Percentiles rank a stretch among this genome's conserved stretches.
phyloP scores from a whole-genome alignment of 2,113 vertebrate genomes.

The Archocentrus centrarchus region DNA sequence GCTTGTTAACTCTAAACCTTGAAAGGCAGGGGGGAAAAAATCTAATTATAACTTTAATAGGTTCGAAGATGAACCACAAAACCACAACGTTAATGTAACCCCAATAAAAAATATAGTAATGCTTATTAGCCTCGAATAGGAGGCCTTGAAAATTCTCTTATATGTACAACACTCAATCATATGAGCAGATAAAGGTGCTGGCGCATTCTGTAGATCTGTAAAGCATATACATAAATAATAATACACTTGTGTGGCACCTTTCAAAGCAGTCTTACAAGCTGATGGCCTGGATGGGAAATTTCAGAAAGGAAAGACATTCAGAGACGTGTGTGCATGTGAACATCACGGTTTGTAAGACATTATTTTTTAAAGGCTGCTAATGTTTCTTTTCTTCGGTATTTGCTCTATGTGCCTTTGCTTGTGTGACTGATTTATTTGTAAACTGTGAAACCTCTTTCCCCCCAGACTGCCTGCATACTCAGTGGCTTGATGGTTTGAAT shows the following conservation, averaged over 20 bases:
- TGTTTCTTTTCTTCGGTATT: slow-evolving; percentile 2
- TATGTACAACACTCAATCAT: background rate
- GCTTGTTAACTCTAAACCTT: slow-evolving; percentile 32
- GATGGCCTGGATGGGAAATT: background rate
- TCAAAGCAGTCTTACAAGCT: background rate
- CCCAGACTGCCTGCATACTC: background rate
- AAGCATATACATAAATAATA: slow-evolving; percentile 2
- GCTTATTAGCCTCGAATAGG: background rate
- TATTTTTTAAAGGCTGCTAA: background rate
- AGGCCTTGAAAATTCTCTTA: slow-evolving; percentile 15
- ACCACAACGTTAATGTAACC: background rate
- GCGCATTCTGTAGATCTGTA: background rate
- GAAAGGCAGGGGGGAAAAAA: slow-evolving; percentile 11
- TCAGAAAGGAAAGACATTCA: background rate
- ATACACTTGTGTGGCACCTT: background rate
- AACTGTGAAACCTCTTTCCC: background rate
- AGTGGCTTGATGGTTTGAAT: background rate
- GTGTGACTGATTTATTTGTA: slow-evolving; percentile 23
- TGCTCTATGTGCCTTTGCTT: background rate
- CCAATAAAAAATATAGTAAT: background rate
- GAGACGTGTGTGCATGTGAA: background rate
- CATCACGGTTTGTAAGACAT: background rate
- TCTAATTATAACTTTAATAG: slow-evolving; percentile 9
- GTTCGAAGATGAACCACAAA: slow-evolving; percentile 15
- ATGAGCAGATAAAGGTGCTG: background rate